Conservation (phyloP, 1,140 invertebrate genomes). For the Pristionchus pacificus region DNA sequence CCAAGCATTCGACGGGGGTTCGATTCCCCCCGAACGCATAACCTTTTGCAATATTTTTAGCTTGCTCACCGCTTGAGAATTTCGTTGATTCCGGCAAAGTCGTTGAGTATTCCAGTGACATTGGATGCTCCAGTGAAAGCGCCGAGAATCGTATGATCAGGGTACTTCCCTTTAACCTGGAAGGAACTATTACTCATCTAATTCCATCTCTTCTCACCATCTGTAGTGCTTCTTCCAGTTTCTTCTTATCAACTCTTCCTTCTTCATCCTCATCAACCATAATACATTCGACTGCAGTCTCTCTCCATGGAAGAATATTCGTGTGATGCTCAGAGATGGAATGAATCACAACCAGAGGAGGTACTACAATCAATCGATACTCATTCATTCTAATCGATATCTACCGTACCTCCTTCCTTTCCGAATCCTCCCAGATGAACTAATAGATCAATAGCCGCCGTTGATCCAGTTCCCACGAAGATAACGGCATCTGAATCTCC, state of each 20-base stretch:
- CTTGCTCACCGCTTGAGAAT: constrained; percentile 77
- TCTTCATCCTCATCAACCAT: constrained; percentile 68
- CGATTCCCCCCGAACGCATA: constrained; percentile 19
- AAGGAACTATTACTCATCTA: too few species aligned
- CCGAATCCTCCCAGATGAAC: constrained; percentile 67
- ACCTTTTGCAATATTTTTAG: neutral
- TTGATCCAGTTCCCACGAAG: constrained; percentile 73
- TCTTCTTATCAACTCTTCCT: constrained; percentile 73
- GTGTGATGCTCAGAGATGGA: constrained; percentile 70
- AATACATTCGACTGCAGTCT: constrained; percentile 72
- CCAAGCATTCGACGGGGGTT: constrained; percentile 20
- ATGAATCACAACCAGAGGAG: constrained; percentile 57
- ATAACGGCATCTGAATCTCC: constrained; percentile 75
- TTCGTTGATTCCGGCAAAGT: constrained; percentile 76
- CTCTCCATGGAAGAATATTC: constrained; percentile 78
- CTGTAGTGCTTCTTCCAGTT: constrained; percentile 73
- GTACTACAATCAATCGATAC: constrained; percentile 59
- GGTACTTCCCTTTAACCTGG: constrained; percentile 45
- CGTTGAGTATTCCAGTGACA: constrained; percentile 78
- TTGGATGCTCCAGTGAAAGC: constrained; percentile 82
- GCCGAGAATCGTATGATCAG: constrained; percentile 69
- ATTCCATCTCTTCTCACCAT: too few species aligned
- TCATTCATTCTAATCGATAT: constrained; percentile 23
- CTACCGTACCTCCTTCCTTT: constrained; percentile 60
- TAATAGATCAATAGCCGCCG: constrained; percentile 68